Conservation (phyloP, 2,888 invertebrate genomes). For the Eupithecia exiguata region DNA sequence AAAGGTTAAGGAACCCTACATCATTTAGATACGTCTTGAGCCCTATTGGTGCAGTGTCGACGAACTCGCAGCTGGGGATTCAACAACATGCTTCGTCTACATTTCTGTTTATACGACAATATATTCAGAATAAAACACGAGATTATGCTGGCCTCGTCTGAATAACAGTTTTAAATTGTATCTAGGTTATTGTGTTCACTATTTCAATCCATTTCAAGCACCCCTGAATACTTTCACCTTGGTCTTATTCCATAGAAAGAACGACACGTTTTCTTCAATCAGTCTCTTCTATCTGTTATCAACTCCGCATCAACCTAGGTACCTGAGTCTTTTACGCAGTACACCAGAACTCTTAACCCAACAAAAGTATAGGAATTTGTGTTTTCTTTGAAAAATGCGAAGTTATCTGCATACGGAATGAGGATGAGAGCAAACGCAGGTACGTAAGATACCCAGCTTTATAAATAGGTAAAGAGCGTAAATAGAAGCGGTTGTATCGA, state of each 20-base stretch:
- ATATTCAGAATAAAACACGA: slow-evolving; percentile 35
- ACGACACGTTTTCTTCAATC: neutral
- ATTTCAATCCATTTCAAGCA: slow-evolving; percentile 7
- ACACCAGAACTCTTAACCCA: neutral
- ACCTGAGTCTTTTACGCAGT: neutral
- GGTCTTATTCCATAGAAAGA: slow-evolving; percentile 2
- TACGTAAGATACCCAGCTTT: slow-evolving; percentile 75
- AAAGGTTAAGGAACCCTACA: slow-evolving; percentile 51
- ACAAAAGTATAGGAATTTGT: neutral
- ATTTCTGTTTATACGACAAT: slow-evolving; percentile 33
- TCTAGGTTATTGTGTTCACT: slow-evolving; percentile 12
- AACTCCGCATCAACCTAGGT: neutral
- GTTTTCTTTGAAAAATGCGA: neutral
- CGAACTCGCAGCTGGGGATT: slow-evolving; percentile 47
- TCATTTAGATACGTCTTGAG: slow-evolving; percentile 44
- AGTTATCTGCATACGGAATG: slow-evolving; percentile 46
- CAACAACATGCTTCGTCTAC: slow-evolving; percentile 39
- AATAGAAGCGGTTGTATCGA: slow-evolving; percentile 81
- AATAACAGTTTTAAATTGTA: slow-evolving; percentile 11
- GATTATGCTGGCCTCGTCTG: slow-evolving; percentile 16
- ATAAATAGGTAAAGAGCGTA: slow-evolving; percentile 83
- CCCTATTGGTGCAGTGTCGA: slow-evolving; percentile 52
- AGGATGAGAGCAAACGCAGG: slow-evolving; percentile 65
- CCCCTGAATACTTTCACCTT: slow-evolving; percentile 23
- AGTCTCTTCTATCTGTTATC: neutral